Evolutionary conservation across 2,797 vertebrate species (phyloP).

Genomic region (Danio tinwini): DNA sequence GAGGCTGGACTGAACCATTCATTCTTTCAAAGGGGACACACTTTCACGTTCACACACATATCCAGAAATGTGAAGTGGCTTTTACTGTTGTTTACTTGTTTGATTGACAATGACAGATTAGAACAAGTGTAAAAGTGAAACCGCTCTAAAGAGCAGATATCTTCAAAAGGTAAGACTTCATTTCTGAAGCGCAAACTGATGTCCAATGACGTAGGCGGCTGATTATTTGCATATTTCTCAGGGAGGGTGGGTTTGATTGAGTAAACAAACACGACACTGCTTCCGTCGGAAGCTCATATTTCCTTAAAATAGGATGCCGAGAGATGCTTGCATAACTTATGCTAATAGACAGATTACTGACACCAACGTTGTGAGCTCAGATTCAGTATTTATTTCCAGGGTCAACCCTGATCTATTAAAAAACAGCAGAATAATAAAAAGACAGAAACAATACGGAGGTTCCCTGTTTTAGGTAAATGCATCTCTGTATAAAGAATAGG

Average conservation of each 20-base stretch:
- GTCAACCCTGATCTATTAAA: slow-evolving; percentile 45
- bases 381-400: slow-evolving; percentile 55
- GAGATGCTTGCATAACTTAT: not conserved
- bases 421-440: slow-evolving; percentile 52
- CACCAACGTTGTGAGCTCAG: slow-evolving; percentile 2
- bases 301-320: not conserved
- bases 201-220: not conserved
- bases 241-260: not conserved
- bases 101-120: not conserved
- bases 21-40: slow-evolving; percentile 1
- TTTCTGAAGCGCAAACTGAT: not conserved
- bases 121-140: not conserved
- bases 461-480: slow-evolving; percentile 55
- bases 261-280: not conserved
- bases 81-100: not conserved
- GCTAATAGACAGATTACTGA: slow-evolving; percentile 21
- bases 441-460: slow-evolving; percentile 54
- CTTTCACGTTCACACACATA: slow-evolving; percentile 16
- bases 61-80: not conserved
- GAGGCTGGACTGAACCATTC: slow-evolving; percentile 63
- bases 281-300: slow-evolving; percentile 10
- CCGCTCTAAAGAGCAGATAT: not conserved
- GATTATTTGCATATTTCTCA: not conserved
- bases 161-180: not conserved
- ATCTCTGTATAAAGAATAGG: slow-evolving; percentile 66